A percentile compares a stretch with the other conserved stretches of the same genome.
phyloP scores from a whole-genome alignment of 2,888 invertebrate species.

The Ormyrus nitidulus region DNA sequence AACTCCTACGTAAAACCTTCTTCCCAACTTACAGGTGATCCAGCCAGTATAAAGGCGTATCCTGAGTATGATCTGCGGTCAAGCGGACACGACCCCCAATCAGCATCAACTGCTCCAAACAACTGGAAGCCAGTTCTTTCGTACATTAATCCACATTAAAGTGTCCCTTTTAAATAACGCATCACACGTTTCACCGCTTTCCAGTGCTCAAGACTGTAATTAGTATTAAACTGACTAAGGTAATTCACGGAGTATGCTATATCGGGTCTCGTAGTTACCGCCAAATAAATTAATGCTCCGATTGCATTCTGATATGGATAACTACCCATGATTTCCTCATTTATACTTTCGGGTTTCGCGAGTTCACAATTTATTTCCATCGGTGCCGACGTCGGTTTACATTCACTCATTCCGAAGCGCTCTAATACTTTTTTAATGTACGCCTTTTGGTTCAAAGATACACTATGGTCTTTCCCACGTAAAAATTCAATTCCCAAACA shows the following conservation, averaged over 20 bases:
- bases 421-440: slow-evolving; percentile 41
- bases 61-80: slow-evolving; percentile 59
- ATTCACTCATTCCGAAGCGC: slow-evolving; percentile 47
- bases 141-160: slow-evolving; percentile 58
- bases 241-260: slow-evolving; percentile 3
- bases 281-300: slow-evolving; percentile 21
- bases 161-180: neutral
- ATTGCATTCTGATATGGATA: neutral
- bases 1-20: too few species aligned
- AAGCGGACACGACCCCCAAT: slow-evolving; percentile 58
- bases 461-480: slow-evolving; percentile 1
- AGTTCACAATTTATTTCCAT: slow-evolving; percentile 12
- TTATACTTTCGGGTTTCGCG: neutral
- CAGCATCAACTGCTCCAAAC: slow-evolving; percentile 63
- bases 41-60: slow-evolving; percentile 51
- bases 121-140: slow-evolving; percentile 36
- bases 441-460: slow-evolving; percentile 35
- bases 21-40: slow-evolving; percentile 52
- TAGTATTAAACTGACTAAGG: slow-evolving; percentile 14
- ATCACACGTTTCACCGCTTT: neutral
- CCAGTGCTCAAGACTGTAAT: slow-evolving; percentile 16
- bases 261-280: slow-evolving; percentile 1
- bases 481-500: slow-evolving; percentile 43
- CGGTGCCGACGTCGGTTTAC: slow-evolving; percentile 21
- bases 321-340: neutral